phyloP scores from a whole-genome alignment of 2,113 vertebrate species.

The Poecilia latipinna region DNA sequence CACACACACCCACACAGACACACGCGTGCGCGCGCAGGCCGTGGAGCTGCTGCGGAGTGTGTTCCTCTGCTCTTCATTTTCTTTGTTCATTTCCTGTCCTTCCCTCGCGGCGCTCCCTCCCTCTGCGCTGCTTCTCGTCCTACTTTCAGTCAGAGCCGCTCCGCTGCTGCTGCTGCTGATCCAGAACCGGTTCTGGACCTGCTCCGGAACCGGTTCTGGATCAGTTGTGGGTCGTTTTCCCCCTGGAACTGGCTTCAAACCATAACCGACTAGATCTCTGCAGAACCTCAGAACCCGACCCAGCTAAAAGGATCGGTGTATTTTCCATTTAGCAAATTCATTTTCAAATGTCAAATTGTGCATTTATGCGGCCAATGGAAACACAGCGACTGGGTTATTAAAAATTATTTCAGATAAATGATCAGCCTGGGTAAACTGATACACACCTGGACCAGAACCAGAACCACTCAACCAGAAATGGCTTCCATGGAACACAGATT shows the following conservation, averaged over 20 bases:
- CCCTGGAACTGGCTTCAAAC: neutral
- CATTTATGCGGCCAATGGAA: too few species aligned
- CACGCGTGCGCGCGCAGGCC: constrained; percentile 12
- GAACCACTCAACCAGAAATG: too few species aligned
- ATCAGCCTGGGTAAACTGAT: too few species aligned
- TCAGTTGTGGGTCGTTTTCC: neutral
- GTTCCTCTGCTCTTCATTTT: constrained; percentile 33
- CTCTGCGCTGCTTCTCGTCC: constrained; percentile 29
- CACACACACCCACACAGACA: constrained; percentile 18
- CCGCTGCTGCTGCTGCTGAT: neutral
- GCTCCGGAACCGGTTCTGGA: accelerated
- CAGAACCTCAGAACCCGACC: too few species aligned
- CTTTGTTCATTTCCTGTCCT: constrained; percentile 57
- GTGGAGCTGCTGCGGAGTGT: constrained; percentile 10
- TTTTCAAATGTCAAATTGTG: too few species aligned
- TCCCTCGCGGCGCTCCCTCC: constrained; percentile 15
- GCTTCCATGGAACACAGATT: too few species aligned
- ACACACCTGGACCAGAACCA: too few species aligned
- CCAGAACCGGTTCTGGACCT: accelerated
- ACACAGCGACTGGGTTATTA: too few species aligned
- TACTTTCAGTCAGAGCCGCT: constrained; percentile 42
- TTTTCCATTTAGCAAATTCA: too few species aligned
- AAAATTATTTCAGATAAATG: too few species aligned
- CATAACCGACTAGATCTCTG: neutral
- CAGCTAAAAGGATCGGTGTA: too few species aligned